Base-by-base conservation (phyloP, 2,888 invertebrate species). In the Spilarctia lutea region DNA sequence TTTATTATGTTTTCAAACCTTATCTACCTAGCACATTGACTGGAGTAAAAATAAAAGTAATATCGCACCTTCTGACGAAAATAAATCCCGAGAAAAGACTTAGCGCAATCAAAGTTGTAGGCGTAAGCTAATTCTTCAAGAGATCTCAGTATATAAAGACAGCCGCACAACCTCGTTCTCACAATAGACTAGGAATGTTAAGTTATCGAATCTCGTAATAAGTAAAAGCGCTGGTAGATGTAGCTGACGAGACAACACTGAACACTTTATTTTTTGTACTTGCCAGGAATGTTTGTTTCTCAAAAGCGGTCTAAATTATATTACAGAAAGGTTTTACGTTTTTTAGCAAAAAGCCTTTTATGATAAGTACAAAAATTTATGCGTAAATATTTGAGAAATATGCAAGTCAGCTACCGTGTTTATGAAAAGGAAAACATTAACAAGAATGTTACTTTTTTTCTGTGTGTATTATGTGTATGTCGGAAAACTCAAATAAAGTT, bases 191-290 rank as follows among this genome's bases (percentile, higher is more conserved):
- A n/a, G 10, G 11, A 56, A n/a, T 56, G 52, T 56, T 56, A 10
- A n/a, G 24, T 56, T n/a, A 56, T n/a, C 52, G 52, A 60, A 60
- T 60, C 27, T 60, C 60, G 27, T 60, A 60, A 60, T 60, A 60
- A 60, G 60, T 60, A 30, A 27, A 27, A 27, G 56, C 56, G 11
- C 11, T 60, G 56, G 56, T 27, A n/a, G 16, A 27, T 60, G 16
- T 60, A 27, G 27, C 39, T 65, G 30, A 71, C 45, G 63, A 20
- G 39, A 39, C 20, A 68, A 68, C 27, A 35, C 63, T 72, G 42
- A 60, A 72, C 67, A 56, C 56, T 72, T 72, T 66, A 63, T 63
- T 63, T 39, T 69, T 65, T 67, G 42, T 72, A 66, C 56, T 72
- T 27, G 39, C 24, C 30, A 42, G 13, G 67, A 67, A 20, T 72